Evolutionary conservation across 2,888 invertebrate species (phyloP), one percentile per base, ranked within the genome.

Genomic region (Agapostemon virescens): DNA sequence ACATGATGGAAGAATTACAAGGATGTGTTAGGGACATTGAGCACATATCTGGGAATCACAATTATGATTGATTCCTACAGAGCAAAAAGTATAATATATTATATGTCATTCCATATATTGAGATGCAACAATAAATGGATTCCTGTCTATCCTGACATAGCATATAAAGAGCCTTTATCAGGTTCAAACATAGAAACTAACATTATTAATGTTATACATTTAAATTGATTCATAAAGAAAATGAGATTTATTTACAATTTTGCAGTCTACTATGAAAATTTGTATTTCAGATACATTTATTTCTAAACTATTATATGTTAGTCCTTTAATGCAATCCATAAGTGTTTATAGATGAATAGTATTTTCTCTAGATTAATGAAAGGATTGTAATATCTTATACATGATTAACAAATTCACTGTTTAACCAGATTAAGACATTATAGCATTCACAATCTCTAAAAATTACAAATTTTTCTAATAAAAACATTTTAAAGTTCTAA

Each of bases 301-400:
- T 55, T 63, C 40, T 81, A 69, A 26, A 23, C 42, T 55, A 15
- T 74, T 77, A 63, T 49, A 38, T 55, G 2, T 67, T 79, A 63
- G 64, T 42, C 74, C 17, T 64, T 58, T 20, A 70, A 66, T 63
- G 80, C 78, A 79, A 81, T 81, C 74, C 80, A 80, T 52, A 81
- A 40, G 26, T 52, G 68, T 64, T 49, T 49, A 69, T 40, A 9
- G 36, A 70, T 64, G 20, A 38, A 67, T 55, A 72, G 67, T 61
- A 77, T 69, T n/a, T n/a, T 52, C n/a, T 30, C 52, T 81, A 42
- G 13, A 38, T 38, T 20, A 72, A 69, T 70, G n/a, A 58, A 58
- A 40, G 69, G 63, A 74, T 45, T 61, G 64, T 11, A 66, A 74
- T 55, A 73, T 26, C 36, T 26, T 40, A 49, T 66, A 68, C 55